phyloP scores from a whole-genome alignment of 2,797 vertebrate species.

The Nothura maculosa region DNA sequence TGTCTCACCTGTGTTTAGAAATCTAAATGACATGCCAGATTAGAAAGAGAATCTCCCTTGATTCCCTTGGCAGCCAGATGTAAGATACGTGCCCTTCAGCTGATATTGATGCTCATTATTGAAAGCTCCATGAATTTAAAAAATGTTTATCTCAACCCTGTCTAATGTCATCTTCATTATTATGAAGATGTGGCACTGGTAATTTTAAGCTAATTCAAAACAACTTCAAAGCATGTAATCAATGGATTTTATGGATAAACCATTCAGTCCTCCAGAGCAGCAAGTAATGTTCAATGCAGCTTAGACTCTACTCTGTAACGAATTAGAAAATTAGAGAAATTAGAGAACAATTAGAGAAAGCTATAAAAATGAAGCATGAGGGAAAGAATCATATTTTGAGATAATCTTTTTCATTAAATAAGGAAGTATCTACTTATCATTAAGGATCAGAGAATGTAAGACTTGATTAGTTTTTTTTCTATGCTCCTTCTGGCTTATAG shows the following conservation, averaged over 20 bases:
- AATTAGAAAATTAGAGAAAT: not conserved
- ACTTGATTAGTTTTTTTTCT: not conserved
- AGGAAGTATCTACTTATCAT: not conserved
- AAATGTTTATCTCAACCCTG: not conserved
- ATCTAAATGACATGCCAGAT: not conserved
- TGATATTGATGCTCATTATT: not conserved
- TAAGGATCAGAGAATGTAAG: not conserved
- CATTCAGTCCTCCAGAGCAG: not conserved
- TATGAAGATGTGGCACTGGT: not conserved
- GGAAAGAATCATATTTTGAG: not conserved
- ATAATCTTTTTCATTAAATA: not conserved
- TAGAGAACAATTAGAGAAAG: not conserved
- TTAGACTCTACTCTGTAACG: not conserved
- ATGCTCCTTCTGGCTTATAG: not conserved
- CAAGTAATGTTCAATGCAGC: not conserved
- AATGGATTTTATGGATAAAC: not conserved
- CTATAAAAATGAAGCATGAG: not conserved
- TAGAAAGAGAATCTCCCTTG: not conserved
- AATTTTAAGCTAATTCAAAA: constrained; percentile 9
- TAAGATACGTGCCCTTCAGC: not conserved
- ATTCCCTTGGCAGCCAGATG: not conserved
- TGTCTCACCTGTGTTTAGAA: not conserved
- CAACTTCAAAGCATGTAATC: not conserved
- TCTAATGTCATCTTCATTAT: not conserved
- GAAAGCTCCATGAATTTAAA: not conserved